phyloP scores from a whole-genome alignment of 2,113 vertebrate species.

The Chamaetylas fuelleborni region DNA sequence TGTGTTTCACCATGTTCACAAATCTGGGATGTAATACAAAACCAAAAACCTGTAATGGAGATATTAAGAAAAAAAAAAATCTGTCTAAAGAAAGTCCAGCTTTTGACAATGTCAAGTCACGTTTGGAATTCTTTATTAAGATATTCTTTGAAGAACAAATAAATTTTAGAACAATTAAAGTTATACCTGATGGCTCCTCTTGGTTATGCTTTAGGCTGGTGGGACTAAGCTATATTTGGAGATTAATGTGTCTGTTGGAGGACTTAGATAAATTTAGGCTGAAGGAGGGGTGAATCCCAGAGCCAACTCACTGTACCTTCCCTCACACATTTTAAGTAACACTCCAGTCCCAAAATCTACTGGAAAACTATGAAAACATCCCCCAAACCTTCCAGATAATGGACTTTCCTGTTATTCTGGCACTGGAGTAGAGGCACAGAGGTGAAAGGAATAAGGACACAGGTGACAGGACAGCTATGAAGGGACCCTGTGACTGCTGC shows the following conservation, averaged over 20 bases:
- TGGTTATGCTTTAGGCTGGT: background rate
- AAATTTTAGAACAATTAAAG: background rate
- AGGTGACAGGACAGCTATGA: background rate
- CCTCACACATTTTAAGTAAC: fast-evolving
- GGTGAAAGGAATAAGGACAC: background rate
- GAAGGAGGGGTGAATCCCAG: background rate
- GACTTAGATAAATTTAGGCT: background rate
- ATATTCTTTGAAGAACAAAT: background rate
- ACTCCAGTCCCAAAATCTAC: background rate
- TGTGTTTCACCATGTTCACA: background rate
- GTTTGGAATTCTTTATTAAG: background rate
- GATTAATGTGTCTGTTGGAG: background rate
- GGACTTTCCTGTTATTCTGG: background rate
- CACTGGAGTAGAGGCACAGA: background rate
- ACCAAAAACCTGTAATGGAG: background rate
- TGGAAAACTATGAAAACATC: background rate
- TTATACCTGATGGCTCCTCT: background rate
- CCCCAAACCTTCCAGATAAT: fast-evolving
- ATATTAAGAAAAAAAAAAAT: background rate
- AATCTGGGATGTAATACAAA: background rate
- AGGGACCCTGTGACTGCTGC: background rate
- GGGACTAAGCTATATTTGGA: background rate
- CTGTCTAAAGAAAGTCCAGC: background rate
- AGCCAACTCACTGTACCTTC: background rate
- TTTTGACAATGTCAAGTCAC: background rate